A percentile compares a stretch with the other conserved stretches of the same genome.
phyloP scores from a whole-genome alignment of 2,888 invertebrate species.

The Stenichneumon culpator region DNA sequence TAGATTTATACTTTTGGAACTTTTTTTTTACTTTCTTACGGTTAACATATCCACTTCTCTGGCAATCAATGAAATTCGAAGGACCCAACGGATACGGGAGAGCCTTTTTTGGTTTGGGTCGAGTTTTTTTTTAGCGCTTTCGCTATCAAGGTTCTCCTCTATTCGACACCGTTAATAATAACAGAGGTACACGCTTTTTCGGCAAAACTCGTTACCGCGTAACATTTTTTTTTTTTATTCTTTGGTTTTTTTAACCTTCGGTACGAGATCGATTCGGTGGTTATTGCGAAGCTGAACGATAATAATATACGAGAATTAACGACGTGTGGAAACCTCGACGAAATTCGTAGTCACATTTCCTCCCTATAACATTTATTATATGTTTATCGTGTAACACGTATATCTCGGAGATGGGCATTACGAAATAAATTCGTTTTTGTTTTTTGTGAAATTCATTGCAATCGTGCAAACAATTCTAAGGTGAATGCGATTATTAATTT shows the following conservation, averaged over 20 bases:
- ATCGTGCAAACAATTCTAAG: not conserved
- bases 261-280: not conserved
- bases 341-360: not conserved
- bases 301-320: slow-evolving; percentile 9
- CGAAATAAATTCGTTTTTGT: not conserved
- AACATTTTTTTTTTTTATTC: slow-evolving; percentile 2
- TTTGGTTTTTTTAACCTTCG: slow-evolving; percentile 4
- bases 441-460: not conserved
- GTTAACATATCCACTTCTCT: not conserved
- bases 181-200: slow-evolving; percentile 30
- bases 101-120: slow-evolving; percentile 10
- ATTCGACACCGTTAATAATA: slow-evolving; percentile 32
- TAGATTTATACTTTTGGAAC: slow-evolving; percentile 6
- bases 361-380: slow-evolving; percentile 58
- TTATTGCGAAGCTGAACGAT: not conserved
- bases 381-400: slow-evolving; percentile 47
- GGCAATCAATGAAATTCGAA: slow-evolving; percentile 1
- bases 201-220: slow-evolving; percentile 31
- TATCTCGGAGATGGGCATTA: slow-evolving; percentile 18
- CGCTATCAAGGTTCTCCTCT: not conserved
- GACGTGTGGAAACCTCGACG: slow-evolving; percentile 3
- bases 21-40: not conserved
- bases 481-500: not conserved
- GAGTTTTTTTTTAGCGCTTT: slow-evolving; percentile 7
- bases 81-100: slow-evolving; percentile 32